These are phyloP conservation scores for Dolichotis patagonum DNA, from an alignment of 2,113 vertebrate species.

Conservation along the genomic window DNA sequence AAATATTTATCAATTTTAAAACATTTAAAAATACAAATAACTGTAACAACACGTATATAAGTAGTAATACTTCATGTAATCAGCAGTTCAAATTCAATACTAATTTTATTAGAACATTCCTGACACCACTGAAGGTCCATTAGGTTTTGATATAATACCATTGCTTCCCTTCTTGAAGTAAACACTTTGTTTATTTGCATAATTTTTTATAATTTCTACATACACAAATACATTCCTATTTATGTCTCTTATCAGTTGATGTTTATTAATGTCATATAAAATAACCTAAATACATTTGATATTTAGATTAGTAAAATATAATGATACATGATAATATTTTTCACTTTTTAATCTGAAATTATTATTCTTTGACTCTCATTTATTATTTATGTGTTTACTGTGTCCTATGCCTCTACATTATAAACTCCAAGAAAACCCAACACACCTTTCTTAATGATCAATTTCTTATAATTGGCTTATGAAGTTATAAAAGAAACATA, in stretches of 20 bases:
- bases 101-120: background rate
- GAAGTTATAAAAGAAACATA: background rate
- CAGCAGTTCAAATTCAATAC: background rate
- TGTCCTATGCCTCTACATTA: fast-evolving
- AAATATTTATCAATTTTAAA: background rate
- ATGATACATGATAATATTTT: background rate
- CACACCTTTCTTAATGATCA: background rate
- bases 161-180: background rate
- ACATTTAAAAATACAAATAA: background rate
- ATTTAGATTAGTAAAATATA: background rate
- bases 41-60: background rate
- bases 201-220: background rate
- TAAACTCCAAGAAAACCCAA: background rate
- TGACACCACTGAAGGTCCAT: background rate
- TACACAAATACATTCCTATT: no score
- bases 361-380: background rate
- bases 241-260: background rate
- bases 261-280: background rate
- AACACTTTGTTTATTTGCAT: background rate
- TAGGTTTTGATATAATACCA: background rate
- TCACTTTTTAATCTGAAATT: background rate
- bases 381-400: background rate
- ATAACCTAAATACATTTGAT: background rate
- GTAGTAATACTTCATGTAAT: no score
- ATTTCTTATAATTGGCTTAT: background rate